phyloP scores from a whole-genome alignment of 2,888 invertebrate species.

The Polymixis lichenea region DNA sequence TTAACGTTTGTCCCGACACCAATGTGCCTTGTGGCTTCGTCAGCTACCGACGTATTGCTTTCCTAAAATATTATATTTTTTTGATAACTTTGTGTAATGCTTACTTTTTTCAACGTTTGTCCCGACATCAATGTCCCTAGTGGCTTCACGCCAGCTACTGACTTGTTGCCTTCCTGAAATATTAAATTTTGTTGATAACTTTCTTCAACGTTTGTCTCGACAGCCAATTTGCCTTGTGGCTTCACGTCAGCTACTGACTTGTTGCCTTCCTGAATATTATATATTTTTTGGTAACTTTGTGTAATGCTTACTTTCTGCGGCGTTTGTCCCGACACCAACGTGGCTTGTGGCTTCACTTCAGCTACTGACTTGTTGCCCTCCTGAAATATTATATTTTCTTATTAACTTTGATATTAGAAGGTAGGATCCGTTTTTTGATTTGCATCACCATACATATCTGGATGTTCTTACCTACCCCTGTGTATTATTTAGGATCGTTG shows the following conservation, averaged over 20 bases:
- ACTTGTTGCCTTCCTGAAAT: slow-evolving; percentile 57
- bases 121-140: slow-evolving; percentile 77
- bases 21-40: no score
- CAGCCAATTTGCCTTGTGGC: no score
- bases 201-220: no score
- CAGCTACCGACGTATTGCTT: no score
- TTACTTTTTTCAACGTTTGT: slow-evolving; percentile 86
- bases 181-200: neutral
- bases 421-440: neutral
- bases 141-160: slow-evolving; percentile 48
- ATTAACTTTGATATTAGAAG: neutral
- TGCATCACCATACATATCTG: neutral
- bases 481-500: neutral
- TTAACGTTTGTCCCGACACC: no score
- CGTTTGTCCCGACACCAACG: slow-evolving; percentile 83
- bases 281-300: neutral
- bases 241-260: no score
- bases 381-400: slow-evolving; percentile 43
- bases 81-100: slow-evolving; percentile 10
- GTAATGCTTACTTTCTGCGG: slow-evolving; percentile 81
- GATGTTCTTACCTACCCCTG: neutral
- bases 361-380: slow-evolving; percentile 41
- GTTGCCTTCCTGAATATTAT: neutral
- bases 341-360: slow-evolving; percentile 55
- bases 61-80: neutral